Evolutionary conservation across 2,797 vertebrate species (phyloP), one percentile per base, ranked within the genome.

Genomic region (Pelochelys cantorii): DNA sequence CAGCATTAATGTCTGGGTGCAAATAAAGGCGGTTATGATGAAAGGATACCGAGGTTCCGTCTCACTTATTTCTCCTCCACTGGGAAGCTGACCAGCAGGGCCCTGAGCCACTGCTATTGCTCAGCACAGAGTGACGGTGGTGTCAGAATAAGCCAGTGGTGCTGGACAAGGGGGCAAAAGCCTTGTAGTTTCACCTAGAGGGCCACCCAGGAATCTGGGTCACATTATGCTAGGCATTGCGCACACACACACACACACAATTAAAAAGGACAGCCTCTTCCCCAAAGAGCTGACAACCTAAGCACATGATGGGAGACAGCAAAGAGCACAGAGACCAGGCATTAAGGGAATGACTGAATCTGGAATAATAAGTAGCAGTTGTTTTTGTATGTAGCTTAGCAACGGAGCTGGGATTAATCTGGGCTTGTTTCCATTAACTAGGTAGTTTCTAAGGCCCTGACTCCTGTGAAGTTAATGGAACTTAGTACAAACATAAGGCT

Each of bases 171-270:
- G 87, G 27, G 31, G 37, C 4, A 83, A 74, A 84, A 80, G 37
- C 25, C 52, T 3, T 0, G 1, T 23, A 13, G 0, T 0, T 37
- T 55, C 18, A 25, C n/a, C 42, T n/a, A 18, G 79, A 60, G 60
- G 7, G 59, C 13, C 13, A 48, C 7, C n/a, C 7, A n/a, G 25
- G 23, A 27, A 34, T 48, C 20, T 37, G 25, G 31, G 29, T 80
- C 37, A 60, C 62, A 52, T 0, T 0, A 17, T 9, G 59, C 68
- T 56, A 54, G 62, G 5, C 8, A 60, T 34, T 37, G 8, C 23
- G 42, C 0, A 4, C 2, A 11, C 17, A 52, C 37, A 81, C 0
- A 4, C 2, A 11, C 22, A 53, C 37, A 81, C 17, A 20, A 83
- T 0, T 31, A 85, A 68, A 68, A 68, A 75, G 22, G 80, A 82